These are phyloP conservation scores for Chrysodeixis includens DNA, from an alignment of 2,888 invertebrate genomes.

Conservation along the genomic window DNA sequence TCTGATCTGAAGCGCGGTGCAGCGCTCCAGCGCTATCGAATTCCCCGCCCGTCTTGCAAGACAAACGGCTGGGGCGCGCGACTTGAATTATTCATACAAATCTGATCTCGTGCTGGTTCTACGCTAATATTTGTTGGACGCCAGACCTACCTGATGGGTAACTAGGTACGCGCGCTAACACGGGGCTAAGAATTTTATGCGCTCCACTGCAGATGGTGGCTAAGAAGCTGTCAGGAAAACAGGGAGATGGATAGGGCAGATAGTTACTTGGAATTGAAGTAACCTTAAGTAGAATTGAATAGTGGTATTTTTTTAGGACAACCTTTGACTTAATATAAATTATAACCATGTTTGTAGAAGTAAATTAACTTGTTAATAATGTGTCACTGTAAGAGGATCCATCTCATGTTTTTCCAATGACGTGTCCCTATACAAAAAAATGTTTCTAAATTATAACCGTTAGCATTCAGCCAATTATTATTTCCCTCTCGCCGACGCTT, in stretches of 20 bases:
- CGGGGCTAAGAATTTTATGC: not conserved
- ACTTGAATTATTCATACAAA: conserved; percentile 50
- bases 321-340: too few relatives aligned
- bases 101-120: conserved; percentile 46
- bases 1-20: conserved; percentile 46
- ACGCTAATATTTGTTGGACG: conserved; percentile 44
- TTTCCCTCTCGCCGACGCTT: too few relatives aligned
- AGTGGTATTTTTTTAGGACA: too few relatives aligned
- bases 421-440: too few relatives aligned
- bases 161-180: conserved; percentile 5
- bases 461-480: not conserved
- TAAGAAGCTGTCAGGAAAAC: not conserved
- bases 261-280: not conserved
- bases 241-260: not conserved
- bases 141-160: conserved; percentile 21
- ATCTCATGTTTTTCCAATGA: too few relatives aligned
- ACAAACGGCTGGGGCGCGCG: conserved; percentile 42
- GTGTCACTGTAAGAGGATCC: too few relatives aligned
- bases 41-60: conserved; percentile 47
- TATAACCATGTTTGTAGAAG: too few relatives aligned
- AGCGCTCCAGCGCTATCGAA: conserved; percentile 54
- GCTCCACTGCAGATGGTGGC: not conserved
- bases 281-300: not conserved
- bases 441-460: too few relatives aligned
- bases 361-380: not conserved